Evolutionary conservation across 2,797 vertebrate genomes (phyloP).

Genomic region (Pelochelys cantorii): DNA sequence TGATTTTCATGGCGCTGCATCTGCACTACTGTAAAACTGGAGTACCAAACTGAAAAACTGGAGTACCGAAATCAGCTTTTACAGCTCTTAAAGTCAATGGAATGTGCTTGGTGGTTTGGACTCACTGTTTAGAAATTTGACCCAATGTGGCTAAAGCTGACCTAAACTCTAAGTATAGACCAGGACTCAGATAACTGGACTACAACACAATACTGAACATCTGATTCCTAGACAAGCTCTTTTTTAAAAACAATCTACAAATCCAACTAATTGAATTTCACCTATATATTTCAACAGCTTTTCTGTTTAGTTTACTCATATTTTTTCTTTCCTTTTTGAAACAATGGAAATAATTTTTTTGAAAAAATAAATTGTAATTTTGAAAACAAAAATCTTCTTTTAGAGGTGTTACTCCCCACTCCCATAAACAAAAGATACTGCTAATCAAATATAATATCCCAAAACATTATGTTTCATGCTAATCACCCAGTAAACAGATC

Average conservation of each 20-base stretch:
- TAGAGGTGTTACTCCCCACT: neutral
- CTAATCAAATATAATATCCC: neutral
- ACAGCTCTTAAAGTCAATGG: no score
- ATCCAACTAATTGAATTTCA: neutral
- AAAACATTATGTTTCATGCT: neutral
- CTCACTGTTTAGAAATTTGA: no score
- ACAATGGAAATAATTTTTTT: neutral
- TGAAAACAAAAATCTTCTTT: neutral
- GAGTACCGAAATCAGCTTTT: no score
- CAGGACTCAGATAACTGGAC: neutral
- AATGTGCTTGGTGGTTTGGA: no score
- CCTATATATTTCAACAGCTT: neutral
- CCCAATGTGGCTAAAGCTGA: no score
- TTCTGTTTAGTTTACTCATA: neutral
- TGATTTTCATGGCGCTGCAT: no score
- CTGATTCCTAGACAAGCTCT: neutral
- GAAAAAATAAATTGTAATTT: neutral
- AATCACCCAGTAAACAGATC: neutral
- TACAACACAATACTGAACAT: neutral
- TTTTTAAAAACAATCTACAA: neutral
- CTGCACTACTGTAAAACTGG: no score
- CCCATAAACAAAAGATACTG: neutral
- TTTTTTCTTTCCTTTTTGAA: neutral
- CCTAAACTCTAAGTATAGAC: no score
- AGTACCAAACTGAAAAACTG: no score